Evolutionary conservation across 1,140 invertebrate genomes (phyloP).

Genomic region (Matsumurasca onukii): DNA sequence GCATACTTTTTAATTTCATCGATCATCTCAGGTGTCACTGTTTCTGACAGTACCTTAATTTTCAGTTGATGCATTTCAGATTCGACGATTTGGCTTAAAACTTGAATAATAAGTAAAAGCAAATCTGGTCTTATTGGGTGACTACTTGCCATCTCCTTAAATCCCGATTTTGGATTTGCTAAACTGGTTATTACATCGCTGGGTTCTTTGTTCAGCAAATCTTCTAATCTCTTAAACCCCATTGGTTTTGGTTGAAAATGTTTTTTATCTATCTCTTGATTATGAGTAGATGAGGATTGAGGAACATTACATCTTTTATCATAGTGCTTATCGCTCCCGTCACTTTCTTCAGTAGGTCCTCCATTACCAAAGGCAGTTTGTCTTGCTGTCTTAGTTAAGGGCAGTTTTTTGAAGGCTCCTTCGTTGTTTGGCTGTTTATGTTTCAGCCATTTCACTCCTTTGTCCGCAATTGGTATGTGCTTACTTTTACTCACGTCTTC

Average conservation of each 20-base stretch:
- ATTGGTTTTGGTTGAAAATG: not conserved
- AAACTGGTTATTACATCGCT: conserved; percentile 28
- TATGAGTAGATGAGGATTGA: not conserved
- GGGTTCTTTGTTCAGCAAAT: conserved; percentile 24
- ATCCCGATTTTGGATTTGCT: conserved; percentile 8
- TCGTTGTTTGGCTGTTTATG: not conserved
- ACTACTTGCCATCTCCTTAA: conserved; percentile 16
- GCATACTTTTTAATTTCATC: conserved; percentile 25
- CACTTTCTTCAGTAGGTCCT: not conserved
- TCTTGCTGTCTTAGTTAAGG: not conserved
- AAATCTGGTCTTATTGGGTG: conserved; percentile 31
- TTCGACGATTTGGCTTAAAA: conserved; percentile 22
- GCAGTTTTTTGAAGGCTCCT: not conserved
- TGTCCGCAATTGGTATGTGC: not conserved
- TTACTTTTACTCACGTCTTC: not conserved
- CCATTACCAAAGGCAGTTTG: not conserved
- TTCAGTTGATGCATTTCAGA: conserved; percentile 26
- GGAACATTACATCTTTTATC: not conserved
- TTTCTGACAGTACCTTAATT: conserved; percentile 13
- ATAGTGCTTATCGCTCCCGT: not conserved
- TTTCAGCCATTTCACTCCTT: not conserved
- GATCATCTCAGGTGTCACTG: conserved; percentile 18
- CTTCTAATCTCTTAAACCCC: conserved; percentile 29
- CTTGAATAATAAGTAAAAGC: conserved; percentile 31
- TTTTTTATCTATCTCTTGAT: not conserved